Base-by-base conservation (phyloP, 1,140 invertebrate species). In the Cotesia chilonis region DNA sequence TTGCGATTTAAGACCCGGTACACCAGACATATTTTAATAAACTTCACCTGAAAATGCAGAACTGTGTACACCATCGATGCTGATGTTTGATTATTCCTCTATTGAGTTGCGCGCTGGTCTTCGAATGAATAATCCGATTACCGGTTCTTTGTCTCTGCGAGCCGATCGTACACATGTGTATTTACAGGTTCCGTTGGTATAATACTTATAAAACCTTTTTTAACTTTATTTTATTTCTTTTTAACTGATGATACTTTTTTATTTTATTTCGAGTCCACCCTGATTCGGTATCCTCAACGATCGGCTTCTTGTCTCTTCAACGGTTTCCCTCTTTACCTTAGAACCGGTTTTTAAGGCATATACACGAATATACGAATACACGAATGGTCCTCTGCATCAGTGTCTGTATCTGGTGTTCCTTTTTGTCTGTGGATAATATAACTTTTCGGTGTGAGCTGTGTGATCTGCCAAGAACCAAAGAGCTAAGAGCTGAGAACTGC, bases 241-340 rank as follows among this genome's bases (percentile, higher is more conserved):
- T 47, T 47, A 47, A 47, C 41, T 47, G 41, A 47, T 47, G 41
- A 47, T 47, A 5, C 41, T 47, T 47, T 47, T 47, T 47, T 47
- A 47, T 47, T 47, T 47, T 54, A 65, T 64, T 55, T 57, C 14
- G 60, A 28, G 63, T 64, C 41, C 63, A 36, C 59, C 41, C 37
- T 41, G 68, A 65, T 65, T 71, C 35, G 47, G 60, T 70, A 64
- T 70, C 28, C 70, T 37, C 51, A 63, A 37, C 47, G 54, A 67
- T 66, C 73, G 73, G 71, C 63, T 75, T 75, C 74, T 75, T 75
- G 74, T 71, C 74, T 73, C 71, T 73, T 75, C 75, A 77, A 79
- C 80, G 79, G 78, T 81, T 81, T 81, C 80, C 80, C 78, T 80
- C 74, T 79, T 78, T 77, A 78, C 77, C 75, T 74, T 74, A 72